Evolutionary conservation across 2,113 vertebrate species (phyloP).

Genomic region (Cyprinus carpio): DNA sequence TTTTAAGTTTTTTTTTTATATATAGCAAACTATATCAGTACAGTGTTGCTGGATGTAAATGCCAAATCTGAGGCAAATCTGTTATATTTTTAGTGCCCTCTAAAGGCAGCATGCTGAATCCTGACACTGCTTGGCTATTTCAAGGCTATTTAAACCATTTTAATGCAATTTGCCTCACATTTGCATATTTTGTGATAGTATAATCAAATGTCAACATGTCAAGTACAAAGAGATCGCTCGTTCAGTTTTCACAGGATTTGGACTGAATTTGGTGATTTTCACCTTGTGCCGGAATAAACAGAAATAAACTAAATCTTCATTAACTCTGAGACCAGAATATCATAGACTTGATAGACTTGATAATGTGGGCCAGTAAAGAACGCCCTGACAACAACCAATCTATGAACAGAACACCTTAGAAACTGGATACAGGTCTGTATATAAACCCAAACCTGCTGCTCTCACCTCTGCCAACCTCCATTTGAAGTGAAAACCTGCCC

Average conservation of each 20-base stretch:
- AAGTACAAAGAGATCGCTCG: background rate
- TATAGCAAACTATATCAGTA: too few species aligned
- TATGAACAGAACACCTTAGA: background rate
- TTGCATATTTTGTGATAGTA: background rate
- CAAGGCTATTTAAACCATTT: background rate
- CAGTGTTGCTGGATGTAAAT: too few species aligned
- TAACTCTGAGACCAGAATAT: background rate
- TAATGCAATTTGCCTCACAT: background rate
- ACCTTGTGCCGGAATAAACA: background rate
- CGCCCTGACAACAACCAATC: background rate
- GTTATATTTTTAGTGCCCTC: too few species aligned
- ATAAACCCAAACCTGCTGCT: background rate
- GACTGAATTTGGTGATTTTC: background rate
- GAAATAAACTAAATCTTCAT: background rate
- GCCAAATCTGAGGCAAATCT: too few species aligned
- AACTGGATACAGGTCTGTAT: background rate
- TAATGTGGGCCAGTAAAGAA: background rate
- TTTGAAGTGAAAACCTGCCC: constrained; percentile 32
- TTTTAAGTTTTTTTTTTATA: too few species aligned
- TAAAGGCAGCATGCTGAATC: too few species aligned
- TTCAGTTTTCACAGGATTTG: background rate
- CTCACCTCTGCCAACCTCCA: constrained; percentile 24
- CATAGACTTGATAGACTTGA: too few species aligned
- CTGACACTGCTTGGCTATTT: too few species aligned
- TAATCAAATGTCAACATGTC: background rate